Conservation (phyloP, 1,140 invertebrate genomes). For the Brachionus angularis region DNA sequence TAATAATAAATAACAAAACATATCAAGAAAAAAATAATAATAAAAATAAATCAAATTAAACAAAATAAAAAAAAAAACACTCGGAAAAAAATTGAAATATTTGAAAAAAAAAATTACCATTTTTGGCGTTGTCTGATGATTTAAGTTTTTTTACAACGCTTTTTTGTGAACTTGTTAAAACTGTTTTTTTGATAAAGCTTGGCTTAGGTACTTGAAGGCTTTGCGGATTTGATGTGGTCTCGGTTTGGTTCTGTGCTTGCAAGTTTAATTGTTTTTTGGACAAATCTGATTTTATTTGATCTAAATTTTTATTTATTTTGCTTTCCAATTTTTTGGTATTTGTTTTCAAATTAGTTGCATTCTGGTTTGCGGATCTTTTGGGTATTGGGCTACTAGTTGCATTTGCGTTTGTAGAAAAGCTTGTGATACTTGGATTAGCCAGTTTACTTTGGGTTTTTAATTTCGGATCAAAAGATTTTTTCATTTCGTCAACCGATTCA, state of each 20-base stretch:
- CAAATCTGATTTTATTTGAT: slow-evolving; percentile 36
- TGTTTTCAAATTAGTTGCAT: too few relatives aligned
- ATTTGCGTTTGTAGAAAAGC: too few relatives aligned
- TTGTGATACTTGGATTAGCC: too few relatives aligned
- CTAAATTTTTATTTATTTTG: slow-evolving; percentile 2
- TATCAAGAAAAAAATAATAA: background rate
- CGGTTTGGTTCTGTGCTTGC: background rate
- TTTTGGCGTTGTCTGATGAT: background rate
- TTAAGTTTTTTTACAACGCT: slow-evolving; percentile 32
- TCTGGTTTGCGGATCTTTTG: too few relatives aligned
- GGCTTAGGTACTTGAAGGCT: too few relatives aligned
- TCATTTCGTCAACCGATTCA: too few relatives aligned
- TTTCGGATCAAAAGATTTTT: too few relatives aligned
- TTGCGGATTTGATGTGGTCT: too few relatives aligned
- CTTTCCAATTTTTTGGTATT: too few relatives aligned
- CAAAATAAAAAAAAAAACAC: background rate
- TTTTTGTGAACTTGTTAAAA: background rate
- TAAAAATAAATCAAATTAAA: background rate
- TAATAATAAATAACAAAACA: background rate
- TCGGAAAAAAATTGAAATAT: background rate
- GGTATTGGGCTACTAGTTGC: too few relatives aligned
- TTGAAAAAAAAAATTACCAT: background rate
- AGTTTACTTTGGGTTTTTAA: too few relatives aligned
- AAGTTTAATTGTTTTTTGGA: slow-evolving; percentile 14
- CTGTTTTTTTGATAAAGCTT: slow-evolving; percentile 27